These are phyloP conservation scores for Teinopalpus imperialis DNA, from an alignment of 2,888 invertebrate genomes.

Conservation along the genomic window DNA sequence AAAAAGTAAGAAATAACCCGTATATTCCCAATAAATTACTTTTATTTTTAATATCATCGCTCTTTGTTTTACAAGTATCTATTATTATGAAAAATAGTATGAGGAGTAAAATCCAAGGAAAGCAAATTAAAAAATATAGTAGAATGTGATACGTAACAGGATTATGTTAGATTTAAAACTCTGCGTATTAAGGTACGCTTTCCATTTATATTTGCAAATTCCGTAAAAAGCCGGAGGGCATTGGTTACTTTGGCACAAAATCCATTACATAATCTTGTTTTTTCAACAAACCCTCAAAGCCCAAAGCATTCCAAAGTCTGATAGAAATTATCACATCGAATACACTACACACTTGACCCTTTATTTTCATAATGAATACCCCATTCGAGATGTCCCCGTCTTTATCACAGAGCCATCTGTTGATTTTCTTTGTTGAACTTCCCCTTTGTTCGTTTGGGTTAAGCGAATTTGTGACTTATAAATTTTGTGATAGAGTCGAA, in stretches of 20 bases:
- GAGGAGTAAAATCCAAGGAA: too few relatives aligned
- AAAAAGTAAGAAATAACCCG: too few relatives aligned
- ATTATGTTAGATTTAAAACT: background rate
- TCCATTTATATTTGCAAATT: conserved; percentile 6
- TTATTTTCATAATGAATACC: conserved; percentile 60
- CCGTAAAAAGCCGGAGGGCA: conserved; percentile 16
- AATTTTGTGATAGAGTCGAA: conserved; percentile 43
- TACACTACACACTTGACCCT: conserved; percentile 41
- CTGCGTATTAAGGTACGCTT: background rate
- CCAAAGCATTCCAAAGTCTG: conserved; percentile 28
- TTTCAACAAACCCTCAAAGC: conserved; percentile 34
- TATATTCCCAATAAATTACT: too few relatives aligned
- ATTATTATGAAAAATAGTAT: too few relatives aligned
- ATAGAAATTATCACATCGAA: conserved; percentile 41
- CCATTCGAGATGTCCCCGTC: conserved; percentile 46
- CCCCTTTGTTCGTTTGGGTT: conserved; percentile 41
- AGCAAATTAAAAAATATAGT: too few relatives aligned
- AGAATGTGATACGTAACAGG: background rate
- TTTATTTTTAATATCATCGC: too few relatives aligned
- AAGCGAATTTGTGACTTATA: conserved; percentile 46
- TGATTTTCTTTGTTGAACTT: conserved; percentile 64
- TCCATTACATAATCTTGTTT: conserved; percentile 26
- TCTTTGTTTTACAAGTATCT: too few relatives aligned
- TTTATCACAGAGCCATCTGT: conserved; percentile 67
- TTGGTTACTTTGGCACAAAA: conserved; percentile 8